Base-by-base conservation (phyloP, 2,888 invertebrate species). In the Drosophila mettleri region DNA sequence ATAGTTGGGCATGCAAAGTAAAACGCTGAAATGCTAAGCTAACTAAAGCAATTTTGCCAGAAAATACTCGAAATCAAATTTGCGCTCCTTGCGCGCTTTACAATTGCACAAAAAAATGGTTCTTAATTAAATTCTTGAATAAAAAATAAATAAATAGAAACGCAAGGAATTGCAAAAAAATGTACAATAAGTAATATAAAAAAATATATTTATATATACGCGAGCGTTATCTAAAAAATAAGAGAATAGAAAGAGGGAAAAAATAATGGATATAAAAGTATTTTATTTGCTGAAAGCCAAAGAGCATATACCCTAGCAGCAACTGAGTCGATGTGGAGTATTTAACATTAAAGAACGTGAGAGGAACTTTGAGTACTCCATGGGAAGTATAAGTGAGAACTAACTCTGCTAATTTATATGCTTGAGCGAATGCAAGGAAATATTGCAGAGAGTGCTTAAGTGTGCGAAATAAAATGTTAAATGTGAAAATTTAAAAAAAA, bases 41-140 rank as follows among this genome's bases (percentile, higher is more conserved):
- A 55, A 61, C 55, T 43, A 51, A 58, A 70, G 66, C 63, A 66
- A 74, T 69, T 74, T 65, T 2, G 18, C 12, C 22, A 8, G 24
- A 24, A 60, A 41, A 38, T 67, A 45, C 39, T 33, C 5, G 24
- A 51, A 57, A 60, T 41, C 59, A 71, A 71, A 67, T 73, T 67
- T 67, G 46, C 31, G 46, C 51, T 51, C 41, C 41, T 52, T 57
- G 51, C 45, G 20, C 36, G 46, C 48, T 73, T 48, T 45, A 33
- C 61, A 74, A 61, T 45, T 48, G 53, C 62, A 54, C 48, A 71
- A 22, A 34, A 46, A 46, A 66, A 64, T n/a, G 59, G 71, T 63
- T 65, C 74, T 81, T 85, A 84, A 85, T 85, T 85, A 85, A 85
- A 86, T 85, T 80, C 64, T 53, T 16, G 43, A 22, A 39, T 18